Percentiles rank a stretch among this genome's conserved stretches.
phyloP scores from a whole-genome alignment of 2,797 vertebrate species.

The Tangara arthus region DNA sequence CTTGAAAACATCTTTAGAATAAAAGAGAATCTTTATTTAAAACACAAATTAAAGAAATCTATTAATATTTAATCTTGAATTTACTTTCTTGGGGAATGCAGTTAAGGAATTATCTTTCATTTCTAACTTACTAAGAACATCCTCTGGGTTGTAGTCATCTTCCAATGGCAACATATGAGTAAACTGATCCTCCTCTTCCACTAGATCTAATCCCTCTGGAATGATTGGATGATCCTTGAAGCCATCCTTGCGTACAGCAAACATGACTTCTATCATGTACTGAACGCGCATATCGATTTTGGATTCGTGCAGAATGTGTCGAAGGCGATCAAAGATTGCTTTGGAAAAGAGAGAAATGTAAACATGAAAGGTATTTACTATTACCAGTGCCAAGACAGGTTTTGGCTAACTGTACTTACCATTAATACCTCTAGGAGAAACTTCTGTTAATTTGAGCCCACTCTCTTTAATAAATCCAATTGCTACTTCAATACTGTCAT shows the following conservation, averaged over 20 bases:
- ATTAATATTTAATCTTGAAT: background rate
- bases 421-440: constrained; percentile 94
- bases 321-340: constrained; percentile 97
- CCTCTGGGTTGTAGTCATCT: constrained; percentile 92
- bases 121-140: constrained; percentile 87
- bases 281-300: constrained; percentile 97
- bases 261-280: constrained; percentile 99
- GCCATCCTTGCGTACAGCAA: constrained; percentile 95
- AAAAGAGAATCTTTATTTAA: constrained; percentile 36
- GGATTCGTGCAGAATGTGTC: constrained; percentile 95
- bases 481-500: constrained; percentile 96
- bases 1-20: constrained; percentile 92
- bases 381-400: background rate
- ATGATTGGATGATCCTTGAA: constrained; percentile 96
- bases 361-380: background rate
- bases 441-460: constrained; percentile 94
- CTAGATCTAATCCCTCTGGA: constrained; percentile 90
- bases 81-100: background rate
- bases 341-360: background rate
- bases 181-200: constrained; percentile 96
- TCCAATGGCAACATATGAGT: constrained; percentile 97
- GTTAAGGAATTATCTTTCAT: background rate
- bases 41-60: background rate
- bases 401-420: constrained; percentile 72
- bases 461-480: constrained; percentile 97